Evolutionary conservation across 2,888 invertebrate genomes (phyloP).

Genomic region (Phengaris arion): DNA sequence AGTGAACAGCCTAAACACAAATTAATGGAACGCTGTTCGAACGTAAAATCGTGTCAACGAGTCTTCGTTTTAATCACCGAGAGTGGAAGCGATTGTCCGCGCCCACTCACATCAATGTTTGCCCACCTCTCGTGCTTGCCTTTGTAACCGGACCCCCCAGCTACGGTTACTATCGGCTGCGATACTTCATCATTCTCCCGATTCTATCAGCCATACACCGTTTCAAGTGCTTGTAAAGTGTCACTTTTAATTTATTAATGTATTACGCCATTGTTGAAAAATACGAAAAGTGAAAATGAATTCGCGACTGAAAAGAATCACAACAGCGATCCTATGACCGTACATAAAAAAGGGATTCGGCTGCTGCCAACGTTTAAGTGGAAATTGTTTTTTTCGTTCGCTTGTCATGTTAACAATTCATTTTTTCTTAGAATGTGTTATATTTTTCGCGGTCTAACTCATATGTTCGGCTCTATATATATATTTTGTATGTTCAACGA

Average conservation of each 20-base stretch:
- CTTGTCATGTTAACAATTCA: constrained; percentile 72
- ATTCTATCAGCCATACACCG: constrained; percentile 43
- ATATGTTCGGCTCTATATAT: too few relatives aligned
- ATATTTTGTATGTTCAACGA: too few relatives aligned
- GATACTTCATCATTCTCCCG: constrained; percentile 64
- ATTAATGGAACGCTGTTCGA: constrained; percentile 60
- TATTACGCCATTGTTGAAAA: background rate
- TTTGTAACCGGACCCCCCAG: constrained; percentile 68
- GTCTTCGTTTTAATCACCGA: constrained; percentile 76
- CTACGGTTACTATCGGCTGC: constrained; percentile 56
- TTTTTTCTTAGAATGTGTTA: constrained; percentile 64
- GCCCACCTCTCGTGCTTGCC: constrained; percentile 66
- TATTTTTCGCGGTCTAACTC: constrained; percentile 53
- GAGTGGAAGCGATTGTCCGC: constrained; percentile 73
- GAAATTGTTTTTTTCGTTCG: constrained; percentile 65
- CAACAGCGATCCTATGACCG: constrained; percentile 48
- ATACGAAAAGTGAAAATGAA: constrained; percentile 12
- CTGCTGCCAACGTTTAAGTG: constrained; percentile 62
- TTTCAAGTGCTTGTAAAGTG: constrained; percentile 38
- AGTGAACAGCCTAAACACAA: constrained; percentile 38
- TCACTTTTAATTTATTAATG: constrained; percentile 45
- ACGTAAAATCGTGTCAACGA: constrained; percentile 75
- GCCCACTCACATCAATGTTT: constrained; percentile 67
- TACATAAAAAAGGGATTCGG: constrained; percentile 65
- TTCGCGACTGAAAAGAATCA: constrained; percentile 36